Base-by-base conservation (phyloP, 2,113 vertebrate species). In the Ondatra zibethicus region DNA sequence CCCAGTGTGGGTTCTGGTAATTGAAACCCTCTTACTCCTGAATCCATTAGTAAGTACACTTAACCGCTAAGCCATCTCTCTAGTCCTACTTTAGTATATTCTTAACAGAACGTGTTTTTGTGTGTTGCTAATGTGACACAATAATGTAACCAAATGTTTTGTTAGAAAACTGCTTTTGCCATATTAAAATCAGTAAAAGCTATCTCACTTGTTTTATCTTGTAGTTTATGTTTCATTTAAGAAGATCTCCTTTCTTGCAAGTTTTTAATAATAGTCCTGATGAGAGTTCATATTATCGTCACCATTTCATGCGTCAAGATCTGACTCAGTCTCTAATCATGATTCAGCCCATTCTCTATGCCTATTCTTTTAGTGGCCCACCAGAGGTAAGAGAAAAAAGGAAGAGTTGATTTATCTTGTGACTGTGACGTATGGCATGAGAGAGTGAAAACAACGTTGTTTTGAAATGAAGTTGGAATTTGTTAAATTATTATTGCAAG, bases 181-280 rank as follows among this genome's bases (percentile, higher is more conserved):
- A 8, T 72, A 65, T 81, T 95, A 82, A 95, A 92, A 89, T 89
- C 25, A 89, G 27, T 96, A 84, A 96, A 92, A 96, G 3, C 42
- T 82, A 0, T 91, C 63, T 73, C 50, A 47, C 16, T 45, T 2
- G 50, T 92, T 98, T 96, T 98, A 23, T 98, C 92, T 98, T 98
- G 47, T 97, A 99, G 99, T 99, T 99, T 97, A 99, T 99, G 99
- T 99, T 99, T 98, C 99, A 99, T 98, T 99, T 99, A 98, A 99
- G 99, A 97, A 99, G 99, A 97, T 99, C 99, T 80, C 99, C 99
- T 39, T 99, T 99, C 98, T 99, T 99, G 42, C 99, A 99, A 99
- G 99, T 99, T 96, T 99, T 99, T 98, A 99, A 99, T 98, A 99
- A 99, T 98, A 99, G 99, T 97, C 99, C 99, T 0, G 99, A 99